Evolutionary conservation across 2,113 vertebrate species (phyloP).

Genomic region (Uropsilus gracilis): DNA sequence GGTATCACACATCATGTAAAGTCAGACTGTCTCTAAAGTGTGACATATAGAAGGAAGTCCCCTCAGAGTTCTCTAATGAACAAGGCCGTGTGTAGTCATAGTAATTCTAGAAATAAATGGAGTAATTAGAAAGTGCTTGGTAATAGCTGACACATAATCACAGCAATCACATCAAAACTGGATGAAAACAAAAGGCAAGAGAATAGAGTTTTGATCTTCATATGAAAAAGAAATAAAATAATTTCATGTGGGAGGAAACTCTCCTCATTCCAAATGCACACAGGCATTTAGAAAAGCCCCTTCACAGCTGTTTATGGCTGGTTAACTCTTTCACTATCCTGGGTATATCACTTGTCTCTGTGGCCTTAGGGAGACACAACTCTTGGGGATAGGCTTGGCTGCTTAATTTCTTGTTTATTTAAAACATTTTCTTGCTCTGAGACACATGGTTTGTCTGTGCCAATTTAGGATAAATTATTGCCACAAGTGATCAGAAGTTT

Average conservation of each 20-base stretch:
- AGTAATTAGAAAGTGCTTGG: conserved; percentile 71
- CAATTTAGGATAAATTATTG: conserved; percentile 58
- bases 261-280: neutral
- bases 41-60: conserved; percentile 44
- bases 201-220: conserved; percentile 40
- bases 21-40: conserved; percentile 37
- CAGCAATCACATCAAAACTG: conserved; percentile 59
- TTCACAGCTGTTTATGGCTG: neutral
- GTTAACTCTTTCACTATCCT: neutral
- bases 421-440: conserved; percentile 25
- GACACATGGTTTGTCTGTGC: neutral
- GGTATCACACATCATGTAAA: conserved; percentile 39
- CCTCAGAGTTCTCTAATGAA: conserved; percentile 64
- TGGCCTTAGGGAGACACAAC: neutral
- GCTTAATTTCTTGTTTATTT: conserved; percentile 40
- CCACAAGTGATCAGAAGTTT: conserved; percentile 43
- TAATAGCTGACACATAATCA: conserved; percentile 67
- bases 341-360: neutral
- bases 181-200: conserved; percentile 61
- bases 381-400: neutral
- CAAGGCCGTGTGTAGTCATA: conserved; percentile 54
- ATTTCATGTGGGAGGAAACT: conserved; percentile 32
- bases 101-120: conserved; percentile 60
- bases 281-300: neutral
- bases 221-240: conserved; percentile 67